These are phyloP conservation scores for Aurelia sp. DNA, from an alignment of 30 jellyfish, hydroid and myxozoan species.

Conservation along the genomic window DNA sequence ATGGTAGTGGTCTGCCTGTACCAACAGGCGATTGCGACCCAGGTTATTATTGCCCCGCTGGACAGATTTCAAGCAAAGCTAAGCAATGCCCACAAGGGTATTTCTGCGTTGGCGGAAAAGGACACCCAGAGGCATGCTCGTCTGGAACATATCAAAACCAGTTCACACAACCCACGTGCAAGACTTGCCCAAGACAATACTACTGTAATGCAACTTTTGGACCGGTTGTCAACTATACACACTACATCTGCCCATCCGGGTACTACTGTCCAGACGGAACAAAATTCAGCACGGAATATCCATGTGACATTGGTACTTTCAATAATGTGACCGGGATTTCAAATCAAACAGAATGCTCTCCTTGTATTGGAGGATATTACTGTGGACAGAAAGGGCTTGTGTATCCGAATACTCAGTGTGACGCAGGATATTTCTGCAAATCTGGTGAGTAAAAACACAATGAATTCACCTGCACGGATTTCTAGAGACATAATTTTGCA, in stretches of 20 bases:
- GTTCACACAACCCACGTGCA: constrained; percentile 67
- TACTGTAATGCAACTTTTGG: constrained; percentile 92
- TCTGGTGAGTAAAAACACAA: constrained; percentile 44
- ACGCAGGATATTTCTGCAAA: constrained; percentile 92
- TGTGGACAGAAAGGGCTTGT: constrained; percentile 92
- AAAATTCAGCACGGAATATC: constrained; percentile 66
- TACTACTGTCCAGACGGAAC: constrained; percentile 95
- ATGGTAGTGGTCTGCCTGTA: constrained; percentile 82
- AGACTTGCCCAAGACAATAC: constrained; percentile 84
- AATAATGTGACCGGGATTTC: constrained; percentile 87
- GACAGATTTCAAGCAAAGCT: constrained; percentile 81
- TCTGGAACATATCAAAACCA: constrained; percentile 94
- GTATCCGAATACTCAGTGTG: constrained; percentile 87
- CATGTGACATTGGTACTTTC: constrained; percentile 93
- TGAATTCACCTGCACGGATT: no score
- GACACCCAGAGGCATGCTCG: constrained; percentile 85
- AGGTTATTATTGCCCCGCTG: constrained; percentile 97
- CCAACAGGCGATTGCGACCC: constrained; percentile 94
- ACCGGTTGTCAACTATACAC: constrained; percentile 88
- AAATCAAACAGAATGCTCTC: constrained; percentile 78
- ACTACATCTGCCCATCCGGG: constrained; percentile 88
- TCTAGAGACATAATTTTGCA: no score
- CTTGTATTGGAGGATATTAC: constrained; percentile 93
- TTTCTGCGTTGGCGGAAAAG: constrained; percentile 95
- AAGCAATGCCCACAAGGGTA: constrained; percentile 78